These are phyloP conservation scores for Doryteuthis pealeii DNA, from an alignment of 1,140 invertebrate genomes.

Conservation along the genomic window DNA sequence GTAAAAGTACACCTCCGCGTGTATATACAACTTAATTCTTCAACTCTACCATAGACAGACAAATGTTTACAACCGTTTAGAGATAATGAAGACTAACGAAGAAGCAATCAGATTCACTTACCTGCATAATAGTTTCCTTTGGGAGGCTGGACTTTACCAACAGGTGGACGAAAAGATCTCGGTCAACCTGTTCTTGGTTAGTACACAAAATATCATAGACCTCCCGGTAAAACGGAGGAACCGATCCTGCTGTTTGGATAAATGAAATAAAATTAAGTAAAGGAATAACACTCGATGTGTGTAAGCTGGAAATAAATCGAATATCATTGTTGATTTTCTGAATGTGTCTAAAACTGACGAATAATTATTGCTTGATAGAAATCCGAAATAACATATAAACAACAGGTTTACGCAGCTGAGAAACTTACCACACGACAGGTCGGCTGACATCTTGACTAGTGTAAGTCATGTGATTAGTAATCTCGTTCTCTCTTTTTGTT, in stretches of 20 bases:
- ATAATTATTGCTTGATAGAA: no score
- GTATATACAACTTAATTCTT: background rate
- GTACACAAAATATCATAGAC: slow-evolving; percentile 69
- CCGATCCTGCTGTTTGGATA: slow-evolving; percentile 62
- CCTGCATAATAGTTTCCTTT: slow-evolving; percentile 65
- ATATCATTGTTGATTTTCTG: no score
- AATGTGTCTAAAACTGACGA: no score
- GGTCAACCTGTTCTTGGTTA: slow-evolving; percentile 66
- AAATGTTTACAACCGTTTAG: background rate
- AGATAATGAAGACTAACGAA: background rate
- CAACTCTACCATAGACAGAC: background rate
- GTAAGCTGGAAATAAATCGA: no score
- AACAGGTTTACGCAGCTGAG: background rate
- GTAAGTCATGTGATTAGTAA: slow-evolving; percentile 51
- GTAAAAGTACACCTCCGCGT: background rate
- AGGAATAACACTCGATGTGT: background rate
- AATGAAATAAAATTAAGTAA: slow-evolving; percentile 22
- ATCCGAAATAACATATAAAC: no score
- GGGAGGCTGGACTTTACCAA: slow-evolving; percentile 68
- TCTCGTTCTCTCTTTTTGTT: no score
- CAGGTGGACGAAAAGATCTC: slow-evolving; percentile 68
- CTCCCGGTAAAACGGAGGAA: slow-evolving; percentile 69
- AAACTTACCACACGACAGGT: slow-evolving; percentile 48
- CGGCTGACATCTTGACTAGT: slow-evolving; percentile 55
- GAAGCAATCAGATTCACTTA: slow-evolving; percentile 36